Base-by-base conservation (phyloP, 30 jellyfish, hydroid and myxozoan genomes). In the Clytia hemisphaerica region DNA sequence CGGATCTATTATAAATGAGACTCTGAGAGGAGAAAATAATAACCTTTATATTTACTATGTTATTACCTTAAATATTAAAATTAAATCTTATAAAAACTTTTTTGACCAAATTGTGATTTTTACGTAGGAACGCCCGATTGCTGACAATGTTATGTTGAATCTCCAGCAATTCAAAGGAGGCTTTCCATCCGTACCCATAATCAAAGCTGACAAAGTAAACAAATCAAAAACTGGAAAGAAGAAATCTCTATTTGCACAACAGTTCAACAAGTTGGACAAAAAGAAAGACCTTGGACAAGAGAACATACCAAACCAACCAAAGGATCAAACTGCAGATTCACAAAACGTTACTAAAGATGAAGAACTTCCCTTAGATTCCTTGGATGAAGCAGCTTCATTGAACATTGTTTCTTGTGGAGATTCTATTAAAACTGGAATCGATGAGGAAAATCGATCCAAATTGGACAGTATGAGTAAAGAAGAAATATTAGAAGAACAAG, bases 201-300 rank as follows among this genome's bases (percentile, higher is more conserved):
- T 78, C 2, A 68, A 76, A 25, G 30, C n/a, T n/a, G 59, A 65
- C 42, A 61, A 19, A 27, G 15, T 5, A 46, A 14, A 15, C 21
- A 37, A 24, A 37, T 42, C 5, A 40, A n/a, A 35, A 15, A 66
- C 37, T 14, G 76, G 38, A 4, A 68, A 67, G 50, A 70, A 63
- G 67, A 75, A 63, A 25, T 75, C 93, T 53, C 73, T 84, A 6
- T 84, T 84, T 84, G 95, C 95, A 59, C 61, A 51, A 51, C 89
- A 84, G 61, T 76, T 75, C 47, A 2, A 38, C 24, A 35, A 48
- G 0, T 40, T 34, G 28, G 40, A 62, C 22, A 50, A 0, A 27
- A 16, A 45, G n/a, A 38, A 46, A 4, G 54, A 36, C 10, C 25
- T 67, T 37, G 79, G 79, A 4, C 19, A 42, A 2, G 2, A 57